Percentiles rank a stretch among this genome's conserved stretches.
phyloP scores from a whole-genome alignment of 2,888 invertebrate genomes.

The Oasisia sp. region DNA sequence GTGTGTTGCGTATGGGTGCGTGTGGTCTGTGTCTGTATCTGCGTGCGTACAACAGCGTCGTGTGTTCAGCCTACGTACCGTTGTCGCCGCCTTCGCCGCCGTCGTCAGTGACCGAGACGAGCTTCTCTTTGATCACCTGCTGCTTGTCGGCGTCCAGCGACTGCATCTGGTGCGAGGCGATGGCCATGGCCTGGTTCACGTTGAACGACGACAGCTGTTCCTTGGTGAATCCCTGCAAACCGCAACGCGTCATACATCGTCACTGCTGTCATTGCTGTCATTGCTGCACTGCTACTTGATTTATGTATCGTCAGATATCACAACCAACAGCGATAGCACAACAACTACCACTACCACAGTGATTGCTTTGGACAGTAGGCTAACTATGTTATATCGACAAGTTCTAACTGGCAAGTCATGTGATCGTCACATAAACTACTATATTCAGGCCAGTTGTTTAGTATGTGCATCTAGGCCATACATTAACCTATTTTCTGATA shows the following conservation, averaged over 20 bases:
- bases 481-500: too few species aligned
- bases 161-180: slow-evolving; percentile 28
- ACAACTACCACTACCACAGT: too few species aligned
- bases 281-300: too few species aligned
- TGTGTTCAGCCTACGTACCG: background rate
- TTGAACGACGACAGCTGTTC: slow-evolving; percentile 27
- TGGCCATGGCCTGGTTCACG: slow-evolving; percentile 24
- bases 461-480: too few species aligned
- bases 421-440: too few species aligned
- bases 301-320: too few species aligned
- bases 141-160: slow-evolving; percentile 30
- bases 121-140: slow-evolving; percentile 27
- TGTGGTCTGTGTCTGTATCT: background rate
- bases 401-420: too few species aligned
- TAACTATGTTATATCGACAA: too few species aligned
- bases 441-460: too few species aligned
- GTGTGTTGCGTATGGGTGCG: background rate
- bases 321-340: too few species aligned
- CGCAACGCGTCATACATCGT: background rate
- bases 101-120: background rate
- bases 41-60: background rate
- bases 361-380: too few species aligned
- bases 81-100: background rate
- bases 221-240: slow-evolving; percentile 33
- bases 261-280: background rate